Conservation (phyloP, 2,888 invertebrate species). For the Cecidostiba fungosa region DNA sequence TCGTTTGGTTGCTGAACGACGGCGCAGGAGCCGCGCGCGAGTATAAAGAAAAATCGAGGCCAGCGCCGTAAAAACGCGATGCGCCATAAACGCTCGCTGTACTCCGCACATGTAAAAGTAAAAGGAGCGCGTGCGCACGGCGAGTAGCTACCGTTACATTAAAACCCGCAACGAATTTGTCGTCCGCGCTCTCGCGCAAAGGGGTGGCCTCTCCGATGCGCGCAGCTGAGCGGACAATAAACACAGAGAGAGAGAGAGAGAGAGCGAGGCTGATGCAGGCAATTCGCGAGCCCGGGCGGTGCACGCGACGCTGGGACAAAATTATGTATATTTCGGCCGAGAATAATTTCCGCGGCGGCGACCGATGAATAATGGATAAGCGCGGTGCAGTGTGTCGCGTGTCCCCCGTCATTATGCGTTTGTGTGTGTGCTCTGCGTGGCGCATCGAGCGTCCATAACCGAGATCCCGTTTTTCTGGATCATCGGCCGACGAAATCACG, state of each 20-base stretch:
- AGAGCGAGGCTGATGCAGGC: too few relatives aligned
- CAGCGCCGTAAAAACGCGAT: conserved; percentile 25
- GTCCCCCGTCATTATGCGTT: conserved; percentile 77
- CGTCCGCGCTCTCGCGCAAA: background rate
- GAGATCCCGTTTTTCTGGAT: conserved; percentile 45
- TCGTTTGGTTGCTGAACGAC: too few relatives aligned
- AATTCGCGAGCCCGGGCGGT: conserved; percentile 54
- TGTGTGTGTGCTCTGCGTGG: too few relatives aligned
- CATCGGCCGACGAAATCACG: conserved; percentile 38
- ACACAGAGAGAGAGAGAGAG: background rate
- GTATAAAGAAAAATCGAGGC: conserved; percentile 42
- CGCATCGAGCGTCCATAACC: background rate
- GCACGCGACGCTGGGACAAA: conserved; percentile 52
- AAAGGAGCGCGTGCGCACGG: background rate
- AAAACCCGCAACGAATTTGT: conserved; percentile 28
- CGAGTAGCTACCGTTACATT: conserved; percentile 43
- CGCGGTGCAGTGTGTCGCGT: conserved; percentile 74
- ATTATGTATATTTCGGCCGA: conserved; percentile 72
- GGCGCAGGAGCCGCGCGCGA: too few relatives aligned
- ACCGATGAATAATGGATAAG: conserved; percentile 79
- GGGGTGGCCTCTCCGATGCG: conserved; percentile 10
- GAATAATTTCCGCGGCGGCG: conserved; percentile 71
- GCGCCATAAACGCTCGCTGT: background rate
- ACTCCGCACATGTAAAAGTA: conserved; percentile 23
- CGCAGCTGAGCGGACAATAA: conserved; percentile 55